Base-by-base conservation (phyloP, 2,797 vertebrate genomes). In the Sardinella longiceps region DNA sequence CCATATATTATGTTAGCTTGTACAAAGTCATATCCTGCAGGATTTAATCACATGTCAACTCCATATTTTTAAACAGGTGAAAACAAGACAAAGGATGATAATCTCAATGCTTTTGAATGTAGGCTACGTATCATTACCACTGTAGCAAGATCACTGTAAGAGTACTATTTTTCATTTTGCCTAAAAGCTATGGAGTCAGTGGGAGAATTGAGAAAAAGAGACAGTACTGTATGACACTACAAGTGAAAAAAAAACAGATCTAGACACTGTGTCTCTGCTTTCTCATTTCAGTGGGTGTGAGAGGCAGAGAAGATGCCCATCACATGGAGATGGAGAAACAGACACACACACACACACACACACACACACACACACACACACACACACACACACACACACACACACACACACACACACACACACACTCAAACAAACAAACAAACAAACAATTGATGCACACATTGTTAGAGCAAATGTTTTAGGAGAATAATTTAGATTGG, bases 321-420 rank as follows among this genome's bases (percentile, higher is more conserved):
- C 6, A 33, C 63, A 66, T n/a, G 23, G 2, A 25, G 0, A n/a
- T n/a, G n/a, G n/a, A n/a, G n/a, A n/a, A n/a, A n/a, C n/a, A n/a
- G n/a, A 74, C 30, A 74, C 66, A 74, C 11, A 74, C 66, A 33
- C 28, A 58, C 53, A 58, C 20, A 58, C 53, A n/a, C 53, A 58
- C 53, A 58, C 53, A n/a, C 53, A n/a, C 4, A n/a, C 23, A n/a
- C 0, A n/a, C 53, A 58, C 30, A 66, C 30, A 30, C 28, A 66
- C 63, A 66, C 66, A 33, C 28, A 11, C 30, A 74, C 66, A 74
- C 11, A 74, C 66, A 33, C 28, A 58, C 53, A 58, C 20, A 58
- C 53, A n/a, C 53, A 58, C 53, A 58, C 53, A n/a, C n/a, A 74
- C 30, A 74, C 66, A 74, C 11, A 74, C 66, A 33, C 28, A 58